Evolutionary conservation across 2,888 invertebrate genomes (phyloP).

Genomic region (Callyntrura guangdongensis): DNA sequence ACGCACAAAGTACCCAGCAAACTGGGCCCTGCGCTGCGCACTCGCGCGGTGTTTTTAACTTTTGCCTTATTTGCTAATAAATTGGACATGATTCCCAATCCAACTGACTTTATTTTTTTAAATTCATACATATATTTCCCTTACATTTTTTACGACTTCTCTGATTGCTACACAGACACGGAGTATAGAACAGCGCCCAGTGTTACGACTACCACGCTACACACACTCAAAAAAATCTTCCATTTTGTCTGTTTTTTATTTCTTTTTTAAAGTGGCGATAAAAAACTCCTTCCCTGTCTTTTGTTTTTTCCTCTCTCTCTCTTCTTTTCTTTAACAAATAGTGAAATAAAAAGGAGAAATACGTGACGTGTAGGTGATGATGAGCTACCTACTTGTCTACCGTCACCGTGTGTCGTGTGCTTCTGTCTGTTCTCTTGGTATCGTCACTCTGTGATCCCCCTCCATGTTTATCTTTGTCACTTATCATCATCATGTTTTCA

Average conservation of each 20-base stretch:
- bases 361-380: not conserved
- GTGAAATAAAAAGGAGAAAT: not conserved
- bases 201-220: not conserved
- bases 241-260: slow-evolving; percentile 31
- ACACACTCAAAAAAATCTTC: slow-evolving; percentile 32
- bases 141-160: slow-evolving; percentile 31
- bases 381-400: slow-evolving; percentile 31
- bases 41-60: slow-evolving; percentile 1
- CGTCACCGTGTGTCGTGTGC: not conserved
- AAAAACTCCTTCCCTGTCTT: slow-evolving; percentile 18
- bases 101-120: not conserved
- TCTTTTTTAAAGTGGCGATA: slow-evolving; percentile 43
- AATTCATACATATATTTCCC: not conserved
- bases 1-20: not conserved
- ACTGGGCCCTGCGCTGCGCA: not conserved
- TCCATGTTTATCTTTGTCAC: slow-evolving; percentile 28
- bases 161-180: not conserved
- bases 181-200: not conserved
- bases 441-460: not conserved
- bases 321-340: not conserved
- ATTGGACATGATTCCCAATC: slow-evolving; percentile 31
- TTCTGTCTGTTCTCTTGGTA: slow-evolving; percentile 11
- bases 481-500: not conserved
- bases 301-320: too few relatives aligned
- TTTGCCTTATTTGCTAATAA: slow-evolving; percentile 11